Evolutionary conservation across 2,797 vertebrate genomes (phyloP), one percentile per base, ranked within the genome.

Genomic region (Coranthus polyacanthus): DNA sequence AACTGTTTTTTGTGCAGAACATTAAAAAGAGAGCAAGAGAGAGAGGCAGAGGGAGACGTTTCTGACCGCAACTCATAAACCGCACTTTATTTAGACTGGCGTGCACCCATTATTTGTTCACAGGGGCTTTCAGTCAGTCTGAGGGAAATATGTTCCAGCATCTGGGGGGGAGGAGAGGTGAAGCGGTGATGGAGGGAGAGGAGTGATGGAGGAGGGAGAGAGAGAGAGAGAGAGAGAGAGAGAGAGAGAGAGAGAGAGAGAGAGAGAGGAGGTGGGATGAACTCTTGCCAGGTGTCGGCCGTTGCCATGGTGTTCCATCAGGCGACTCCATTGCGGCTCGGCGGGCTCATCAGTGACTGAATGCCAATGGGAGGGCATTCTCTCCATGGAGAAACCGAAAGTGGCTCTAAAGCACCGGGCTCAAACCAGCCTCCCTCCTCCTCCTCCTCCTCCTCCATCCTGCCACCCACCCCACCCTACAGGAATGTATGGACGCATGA

Each of bases 81-180:
- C 95, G 56, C 95, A 95, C 95, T 93, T 95, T 97, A 96, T 97
- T 98, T 96, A 97, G 94, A 93, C 95, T 97, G 96, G 96, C 96
- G 80, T 88, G 86, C 83, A 83, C 94, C 95, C 95, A 96, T 96
- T 95, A 96, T 96, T 98, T 96, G 95, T 96, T 97, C 96, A 96
- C 95, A 95, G 94, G 95, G 95, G 93, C 96, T 97, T 98, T 90
- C 87, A 89, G 87, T 89, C 95, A 96, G 96, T 96, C 96, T 97
- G 95, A 95, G 91, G 92, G 94, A 96, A 96, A 96, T 94, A 94
- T 91, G 93, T 96, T 96, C 96, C 95, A 97, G 95, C 66, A 73
- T 95, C 94, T 95, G 92, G 17, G 65, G n/a, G 53, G 58, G 21
- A 5, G 36, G 68, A 1, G 69, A 11, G 39, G 52, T 38, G 17